These are phyloP conservation scores for Sitophilus oryzae DNA, from an alignment of 1,140 invertebrate genomes.

Conservation along the genomic window DNA sequence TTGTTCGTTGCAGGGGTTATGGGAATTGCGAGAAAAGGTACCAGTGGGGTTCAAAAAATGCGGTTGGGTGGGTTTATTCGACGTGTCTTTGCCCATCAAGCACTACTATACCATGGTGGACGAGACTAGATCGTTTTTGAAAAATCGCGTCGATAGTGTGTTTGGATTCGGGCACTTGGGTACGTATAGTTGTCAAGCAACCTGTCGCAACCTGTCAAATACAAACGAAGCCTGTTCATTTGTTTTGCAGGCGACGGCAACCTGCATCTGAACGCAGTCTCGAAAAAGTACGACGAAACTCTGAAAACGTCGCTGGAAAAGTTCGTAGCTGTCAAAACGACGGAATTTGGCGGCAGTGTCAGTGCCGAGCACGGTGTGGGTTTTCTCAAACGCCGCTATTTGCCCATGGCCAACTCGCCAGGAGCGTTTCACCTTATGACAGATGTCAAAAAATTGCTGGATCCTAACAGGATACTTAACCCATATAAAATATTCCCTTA, in stretches of 20 bases:
- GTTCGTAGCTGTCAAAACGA: slow-evolving; percentile 80
- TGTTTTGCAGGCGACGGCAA: slow-evolving; percentile 72
- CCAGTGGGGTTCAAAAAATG: slow-evolving; percentile 69
- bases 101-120: slow-evolving; percentile 79
- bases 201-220: neutral
- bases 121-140: slow-evolving; percentile 60
- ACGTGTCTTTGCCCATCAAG: slow-evolving; percentile 79
- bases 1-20: slow-evolving; percentile 58
- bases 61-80: slow-evolving; percentile 92
- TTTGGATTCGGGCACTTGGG: slow-evolving; percentile 91
- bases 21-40: slow-evolving; percentile 80
- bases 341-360: slow-evolving; percentile 75
- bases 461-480: slow-evolving; percentile 91
- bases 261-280: slow-evolving; percentile 81
- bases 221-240: slow-evolving; percentile 16
- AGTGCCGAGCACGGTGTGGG: slow-evolving; percentile 96
- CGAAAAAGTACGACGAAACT: slow-evolving; percentile 60
- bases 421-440: slow-evolving; percentile 75
- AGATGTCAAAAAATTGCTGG: slow-evolving; percentile 75
- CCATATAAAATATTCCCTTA: slow-evolving; percentile 76
- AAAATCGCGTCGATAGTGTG: slow-evolving; percentile 52
- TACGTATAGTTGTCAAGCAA: slow-evolving; percentile 42
- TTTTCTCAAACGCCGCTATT: slow-evolving; percentile 78
- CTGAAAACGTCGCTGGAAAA: slow-evolving; percentile 72
- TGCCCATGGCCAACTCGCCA: slow-evolving; percentile 72